Evolutionary conservation across 2,797 vertebrate genomes (phyloP), one percentile per base, ranked within the genome.

Genomic region (Falco naumanni): DNA sequence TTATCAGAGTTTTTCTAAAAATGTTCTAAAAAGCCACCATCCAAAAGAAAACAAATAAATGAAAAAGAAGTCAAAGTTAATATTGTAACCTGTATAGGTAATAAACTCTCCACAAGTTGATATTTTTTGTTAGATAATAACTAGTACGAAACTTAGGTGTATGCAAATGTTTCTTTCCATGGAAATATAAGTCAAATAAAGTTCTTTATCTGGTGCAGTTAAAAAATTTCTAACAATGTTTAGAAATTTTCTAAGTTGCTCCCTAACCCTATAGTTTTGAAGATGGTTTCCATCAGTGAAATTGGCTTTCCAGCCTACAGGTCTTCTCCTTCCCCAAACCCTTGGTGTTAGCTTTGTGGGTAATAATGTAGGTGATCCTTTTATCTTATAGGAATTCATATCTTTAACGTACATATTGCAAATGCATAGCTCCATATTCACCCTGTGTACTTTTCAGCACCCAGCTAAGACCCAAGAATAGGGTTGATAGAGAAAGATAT

Each of bases 71-170:
- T n/a, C 24, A 43, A 74, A 89, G 9, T 60, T 72, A 70, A 48
- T n/a, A 41, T 14, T 0, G 0, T 16, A 51, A 56, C 16, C 8
- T 61, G 3, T 5, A 22, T 5, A 25, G 18, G 10, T 29, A 51
- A 74, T 28, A 64, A 75, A 63, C 9, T 59, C 60, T 34, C 39
- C 18, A 16, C 1, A 37, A 43, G 10, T 56, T 20, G 34, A 53
- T 28, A 48, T 14, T 51, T 87, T 85, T 47, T 3, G 12, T 43
- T 47, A 34, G 16, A 3, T 47, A 61, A 39, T 11, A 65, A 2
- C 16, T 33, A 54, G 6, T 18, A 29, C 6, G 65, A 20, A 63
- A 22, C 5, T 50, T 24, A n/a, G 5, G 7, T n/a, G 18, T 6
- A 34, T 53, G 21, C 48, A 80, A 86, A 45, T 20, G 1, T 70